These are phyloP conservation scores for Gymnorhina tibicen DNA, from an alignment of 2,113 vertebrate genomes.

Conservation along the genomic window DNA sequence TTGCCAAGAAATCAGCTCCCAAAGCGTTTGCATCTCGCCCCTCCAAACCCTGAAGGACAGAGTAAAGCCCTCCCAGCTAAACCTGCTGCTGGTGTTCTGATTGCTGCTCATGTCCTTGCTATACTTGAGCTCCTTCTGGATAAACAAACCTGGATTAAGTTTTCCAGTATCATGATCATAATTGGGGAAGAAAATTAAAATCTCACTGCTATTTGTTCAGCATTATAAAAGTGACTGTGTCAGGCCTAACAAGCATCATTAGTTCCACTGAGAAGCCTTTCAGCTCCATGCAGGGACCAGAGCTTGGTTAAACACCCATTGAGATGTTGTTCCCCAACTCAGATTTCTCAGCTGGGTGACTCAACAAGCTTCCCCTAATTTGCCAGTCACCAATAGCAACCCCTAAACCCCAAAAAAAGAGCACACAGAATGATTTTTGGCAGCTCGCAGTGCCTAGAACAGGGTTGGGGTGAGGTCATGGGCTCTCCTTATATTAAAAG, in stretches of 20 bases:
- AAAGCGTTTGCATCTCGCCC: not conserved
- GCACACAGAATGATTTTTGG: not conserved
- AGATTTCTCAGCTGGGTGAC: not conserved
- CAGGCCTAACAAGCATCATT: not conserved
- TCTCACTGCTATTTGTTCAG: not conserved
- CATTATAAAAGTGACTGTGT: not conserved
- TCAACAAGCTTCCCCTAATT: not conserved
- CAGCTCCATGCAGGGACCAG: not conserved
- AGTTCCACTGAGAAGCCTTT: constrained; percentile 9
- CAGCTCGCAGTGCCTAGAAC: not conserved
- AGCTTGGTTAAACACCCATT: not conserved
- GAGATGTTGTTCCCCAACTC: not conserved
- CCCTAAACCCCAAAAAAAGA: not conserved
- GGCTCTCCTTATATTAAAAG: not conserved
- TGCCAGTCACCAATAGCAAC: not conserved
- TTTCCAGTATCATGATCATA: not conserved
- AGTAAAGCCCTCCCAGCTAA: not conserved
- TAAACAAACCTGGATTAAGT: not conserved
- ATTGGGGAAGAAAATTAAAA: not conserved
- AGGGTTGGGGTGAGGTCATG: rapidly evolving
- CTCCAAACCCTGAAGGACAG: not conserved
- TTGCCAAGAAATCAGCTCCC: not conserved
- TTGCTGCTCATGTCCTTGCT: not conserved
- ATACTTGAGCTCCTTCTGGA: not conserved
- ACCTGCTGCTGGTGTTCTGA: not conserved